Conservation (phyloP, 2,888 invertebrate genomes). For the Caenorhabditis zanzibari region DNA sequence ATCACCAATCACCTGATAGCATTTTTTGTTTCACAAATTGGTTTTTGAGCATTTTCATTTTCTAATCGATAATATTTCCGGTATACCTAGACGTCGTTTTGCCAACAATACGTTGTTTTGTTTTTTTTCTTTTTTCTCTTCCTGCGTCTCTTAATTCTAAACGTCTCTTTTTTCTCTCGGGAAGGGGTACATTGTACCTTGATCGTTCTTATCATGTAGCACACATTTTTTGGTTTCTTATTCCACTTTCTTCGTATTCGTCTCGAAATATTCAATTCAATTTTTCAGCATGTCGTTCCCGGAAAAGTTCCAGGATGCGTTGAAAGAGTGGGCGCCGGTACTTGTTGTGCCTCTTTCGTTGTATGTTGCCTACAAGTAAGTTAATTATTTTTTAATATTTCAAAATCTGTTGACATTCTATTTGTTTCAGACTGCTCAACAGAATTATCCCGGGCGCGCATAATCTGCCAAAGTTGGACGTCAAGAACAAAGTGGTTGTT, state of each 20-base stretch:
- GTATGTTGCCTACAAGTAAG: slow-evolving; percentile 61
- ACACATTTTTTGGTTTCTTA: slow-evolving; percentile 15
- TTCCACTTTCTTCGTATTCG: slow-evolving; percentile 1
- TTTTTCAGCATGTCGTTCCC: slow-evolving; percentile 45
- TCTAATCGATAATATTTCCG: too few relatives aligned
- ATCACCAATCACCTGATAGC: slow-evolving; percentile 24
- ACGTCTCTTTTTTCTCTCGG: slow-evolving; percentile 5
- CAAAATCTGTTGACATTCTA: background rate
- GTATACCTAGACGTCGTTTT: background rate
- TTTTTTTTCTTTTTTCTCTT: background rate
- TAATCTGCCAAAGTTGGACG: slow-evolving; percentile 70
- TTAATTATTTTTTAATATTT: background rate
- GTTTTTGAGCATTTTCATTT: too few relatives aligned
- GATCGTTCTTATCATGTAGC: slow-evolving; percentile 48
- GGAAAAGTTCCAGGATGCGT: slow-evolving; percentile 45
- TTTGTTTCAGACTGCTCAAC: slow-evolving; percentile 59
- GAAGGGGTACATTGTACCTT: slow-evolving; percentile 52
- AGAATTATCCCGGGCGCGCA: slow-evolving; percentile 78
- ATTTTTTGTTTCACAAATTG: background rate
- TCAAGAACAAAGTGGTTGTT: slow-evolving; percentile 78
- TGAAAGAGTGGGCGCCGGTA: slow-evolving; percentile 50
- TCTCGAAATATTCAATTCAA: background rate
- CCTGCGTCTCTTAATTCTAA: slow-evolving; percentile 27
- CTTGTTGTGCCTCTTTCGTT: slow-evolving; percentile 56
- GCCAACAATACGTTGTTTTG: background rate